These are phyloP conservation scores for Muscidifurax raptorellus DNA, from an alignment of 1,140 invertebrate genomes.

Conservation along the genomic window DNA sequence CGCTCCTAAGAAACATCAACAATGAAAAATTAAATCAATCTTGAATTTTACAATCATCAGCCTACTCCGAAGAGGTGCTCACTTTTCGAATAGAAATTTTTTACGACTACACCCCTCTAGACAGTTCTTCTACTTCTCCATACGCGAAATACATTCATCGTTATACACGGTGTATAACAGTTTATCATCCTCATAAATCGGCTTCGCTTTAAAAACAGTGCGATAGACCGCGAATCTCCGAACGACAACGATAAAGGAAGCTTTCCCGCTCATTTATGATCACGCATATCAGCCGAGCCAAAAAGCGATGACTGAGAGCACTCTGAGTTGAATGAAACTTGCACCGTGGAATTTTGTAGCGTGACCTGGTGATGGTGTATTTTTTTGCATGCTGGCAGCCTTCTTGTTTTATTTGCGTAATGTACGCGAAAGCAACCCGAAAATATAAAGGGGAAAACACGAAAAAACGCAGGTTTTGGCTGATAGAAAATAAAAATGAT, in stretches of 20 bases:
- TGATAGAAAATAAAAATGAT: not conserved
- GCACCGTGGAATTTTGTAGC: slow-evolving; percentile 36
- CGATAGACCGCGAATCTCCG: not conserved
- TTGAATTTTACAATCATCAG: no score
- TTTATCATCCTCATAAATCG: not conserved
- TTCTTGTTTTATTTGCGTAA: slow-evolving; percentile 2
- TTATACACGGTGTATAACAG: not conserved
- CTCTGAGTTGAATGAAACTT: slow-evolving; percentile 28
- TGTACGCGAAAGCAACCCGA: not conserved
- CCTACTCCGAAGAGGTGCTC: no score
- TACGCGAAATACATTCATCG: not conserved
- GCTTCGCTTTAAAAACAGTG: not conserved
- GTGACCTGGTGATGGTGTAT: slow-evolving; percentile 16
- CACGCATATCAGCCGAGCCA: slow-evolving; percentile 4
- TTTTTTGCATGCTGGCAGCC: slow-evolving; percentile 39
- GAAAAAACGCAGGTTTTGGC: not conserved
- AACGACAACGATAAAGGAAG: not conserved
- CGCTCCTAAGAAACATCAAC: no score
- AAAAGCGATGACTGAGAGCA: slow-evolving; percentile 24
- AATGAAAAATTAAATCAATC: no score
- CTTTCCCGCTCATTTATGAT: not conserved
- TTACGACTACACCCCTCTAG: not conserved
- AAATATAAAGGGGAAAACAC: not conserved
- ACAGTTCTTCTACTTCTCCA: no score
- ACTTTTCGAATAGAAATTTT: not conserved